Conservation (phyloP, 1,140 invertebrate genomes). For the Planococcus citri region DNA sequence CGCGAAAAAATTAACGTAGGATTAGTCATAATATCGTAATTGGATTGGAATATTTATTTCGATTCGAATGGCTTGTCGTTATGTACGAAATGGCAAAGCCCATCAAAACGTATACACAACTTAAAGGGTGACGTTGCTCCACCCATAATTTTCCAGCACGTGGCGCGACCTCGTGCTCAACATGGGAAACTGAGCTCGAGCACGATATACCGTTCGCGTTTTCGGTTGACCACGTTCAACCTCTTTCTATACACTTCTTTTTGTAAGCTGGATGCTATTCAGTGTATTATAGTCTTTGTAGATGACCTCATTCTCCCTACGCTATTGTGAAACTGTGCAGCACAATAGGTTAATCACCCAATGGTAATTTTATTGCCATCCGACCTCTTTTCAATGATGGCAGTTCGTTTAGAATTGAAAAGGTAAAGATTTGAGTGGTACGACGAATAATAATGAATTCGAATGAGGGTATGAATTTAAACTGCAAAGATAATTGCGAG, state of each 20-base stretch:
- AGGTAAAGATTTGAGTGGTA: neutral
- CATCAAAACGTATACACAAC: constrained; percentile 12
- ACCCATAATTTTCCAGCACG: constrained; percentile 15
- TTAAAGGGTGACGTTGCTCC: constrained; percentile 13
- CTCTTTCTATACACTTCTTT: neutral
- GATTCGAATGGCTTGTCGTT: neutral
- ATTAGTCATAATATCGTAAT: too few species aligned
- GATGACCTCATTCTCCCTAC: constrained; percentile 16
- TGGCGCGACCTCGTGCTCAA: neutral
- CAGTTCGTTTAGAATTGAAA: neutral
- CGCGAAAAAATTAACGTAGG: too few species aligned
- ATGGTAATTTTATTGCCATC: constrained; percentile 17
- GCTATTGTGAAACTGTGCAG: neutral
- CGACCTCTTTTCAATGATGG: constrained; percentile 17
- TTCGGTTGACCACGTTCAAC: neutral
- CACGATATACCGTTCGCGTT: neutral
- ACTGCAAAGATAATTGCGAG: too few species aligned
- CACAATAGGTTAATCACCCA: constrained; percentile 19
- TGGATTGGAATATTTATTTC: neutral
- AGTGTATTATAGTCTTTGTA: neutral
- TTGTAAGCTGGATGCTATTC: too few species aligned
- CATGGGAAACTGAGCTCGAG: neutral
- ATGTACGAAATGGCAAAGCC: neutral
- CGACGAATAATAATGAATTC: too few species aligned
- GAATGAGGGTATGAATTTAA: too few species aligned